phyloP scores from a whole-genome alignment of 2,888 invertebrate genomes.

The Monochamus alternatus region DNA sequence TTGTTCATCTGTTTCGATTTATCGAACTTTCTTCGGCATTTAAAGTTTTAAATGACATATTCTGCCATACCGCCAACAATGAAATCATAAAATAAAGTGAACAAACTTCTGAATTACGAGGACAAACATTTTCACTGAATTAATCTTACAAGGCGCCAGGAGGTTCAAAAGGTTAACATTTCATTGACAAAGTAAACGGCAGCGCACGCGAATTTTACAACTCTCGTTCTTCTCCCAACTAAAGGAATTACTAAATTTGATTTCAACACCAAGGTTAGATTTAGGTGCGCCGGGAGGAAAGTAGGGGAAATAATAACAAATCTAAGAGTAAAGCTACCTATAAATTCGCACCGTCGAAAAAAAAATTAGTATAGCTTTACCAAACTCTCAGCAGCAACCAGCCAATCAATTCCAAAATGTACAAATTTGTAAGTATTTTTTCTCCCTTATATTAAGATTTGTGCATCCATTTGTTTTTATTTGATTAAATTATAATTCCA shows the following conservation, averaged over 20 bases:
- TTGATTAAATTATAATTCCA: no score
- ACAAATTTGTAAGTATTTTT: constrained; percentile 54
- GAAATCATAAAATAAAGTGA: no score
- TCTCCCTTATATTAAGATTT: not conserved
- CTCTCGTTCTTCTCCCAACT: not conserved
- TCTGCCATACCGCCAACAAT: no score
- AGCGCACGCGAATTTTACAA: no score
- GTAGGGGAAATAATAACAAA: constrained; percentile 24
- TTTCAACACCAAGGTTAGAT: constrained; percentile 32
- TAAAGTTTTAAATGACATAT: no score
- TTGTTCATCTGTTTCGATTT: no score
- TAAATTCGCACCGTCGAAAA: constrained; percentile 24
- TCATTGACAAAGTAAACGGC: not conserved
- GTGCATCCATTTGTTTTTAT: not conserved
- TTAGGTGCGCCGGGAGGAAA: constrained; percentile 22
- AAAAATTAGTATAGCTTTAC: constrained; percentile 24
- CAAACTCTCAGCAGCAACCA: constrained; percentile 23
- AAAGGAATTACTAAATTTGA: constrained; percentile 24
- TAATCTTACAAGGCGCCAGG: no score
- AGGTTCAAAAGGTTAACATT: no score
- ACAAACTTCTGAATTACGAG: no score
- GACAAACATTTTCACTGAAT: no score
- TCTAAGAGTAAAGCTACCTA: constrained; percentile 26
- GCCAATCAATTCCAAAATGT: constrained; percentile 49
- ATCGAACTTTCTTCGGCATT: no score